Percentiles rank a stretch among this genome's conserved stretches.
Conservation (phyloP, 2,797 vertebrate genomes). For the Etheostoma perlongum region DNA sequence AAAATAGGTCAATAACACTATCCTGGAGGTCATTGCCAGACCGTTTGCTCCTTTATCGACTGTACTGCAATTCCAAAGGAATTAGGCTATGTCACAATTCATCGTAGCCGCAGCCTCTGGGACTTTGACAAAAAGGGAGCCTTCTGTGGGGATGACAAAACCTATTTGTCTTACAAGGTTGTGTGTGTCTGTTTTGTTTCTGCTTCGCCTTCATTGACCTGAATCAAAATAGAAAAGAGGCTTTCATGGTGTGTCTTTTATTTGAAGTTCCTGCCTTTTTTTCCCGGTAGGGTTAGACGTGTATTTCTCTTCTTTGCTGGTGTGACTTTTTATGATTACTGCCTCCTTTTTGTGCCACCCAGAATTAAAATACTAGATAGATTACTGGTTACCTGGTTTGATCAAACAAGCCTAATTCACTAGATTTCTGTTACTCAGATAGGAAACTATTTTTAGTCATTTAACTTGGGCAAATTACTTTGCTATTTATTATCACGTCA, state of each 20-base stretch:
- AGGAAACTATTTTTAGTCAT: not conserved
- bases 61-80: conserved; percentile 83
- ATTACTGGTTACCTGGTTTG: conserved; percentile 17
- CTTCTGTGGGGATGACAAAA: conserved; percentile 84
- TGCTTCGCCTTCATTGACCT: conserved; percentile 73
- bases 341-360: not conserved
- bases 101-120: conserved; percentile 77
- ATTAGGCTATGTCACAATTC: conserved; percentile 86
- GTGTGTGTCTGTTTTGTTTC: conserved; percentile 79
- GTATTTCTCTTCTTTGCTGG: conserved; percentile 23
- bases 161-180: conserved; percentile 87
- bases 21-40: conserved; percentile 85
- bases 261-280: conserved; percentile 53
- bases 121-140: conserved; percentile 79
- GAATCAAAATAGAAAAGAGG: conserved; percentile 75
- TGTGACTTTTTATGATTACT: conserved; percentile 28
- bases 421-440: not conserved
- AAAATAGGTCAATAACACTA: conserved; percentile 87
- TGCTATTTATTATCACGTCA: conserved; percentile 22
- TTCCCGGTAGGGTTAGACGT: conserved; percentile 28
- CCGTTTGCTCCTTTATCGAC: conserved; percentile 84
- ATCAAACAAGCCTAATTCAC: conserved; percentile 16
- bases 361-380: conserved; percentile 35
- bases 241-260: conserved; percentile 60
- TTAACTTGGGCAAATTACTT: conserved; percentile 14